Conservation (phyloP, 2,888 invertebrate genomes). For the Neoitamus cyanurus region DNA sequence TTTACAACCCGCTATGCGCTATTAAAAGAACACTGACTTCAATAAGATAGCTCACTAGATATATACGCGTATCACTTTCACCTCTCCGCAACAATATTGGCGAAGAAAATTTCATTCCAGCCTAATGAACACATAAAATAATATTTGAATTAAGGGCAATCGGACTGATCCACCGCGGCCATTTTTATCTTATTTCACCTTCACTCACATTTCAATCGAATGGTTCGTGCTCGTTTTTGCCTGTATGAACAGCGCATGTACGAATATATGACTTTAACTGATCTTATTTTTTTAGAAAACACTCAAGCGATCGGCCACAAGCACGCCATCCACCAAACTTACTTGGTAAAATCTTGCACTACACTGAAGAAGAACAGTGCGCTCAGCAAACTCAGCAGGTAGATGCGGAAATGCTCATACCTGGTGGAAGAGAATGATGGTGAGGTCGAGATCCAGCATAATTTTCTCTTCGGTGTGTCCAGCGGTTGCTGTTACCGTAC, state of each 20-base stretch:
- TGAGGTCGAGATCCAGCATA: background rate
- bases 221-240: constrained; percentile 33
- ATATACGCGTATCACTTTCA: constrained; percentile 22
- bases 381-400: background rate
- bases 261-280: constrained; percentile 6
- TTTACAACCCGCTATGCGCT: background rate
- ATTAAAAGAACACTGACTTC: background rate
- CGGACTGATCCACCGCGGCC: constrained; percentile 26
- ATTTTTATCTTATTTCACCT: constrained; percentile 42
- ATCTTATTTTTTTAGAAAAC: constrained; percentile 9
- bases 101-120: constrained; percentile 24
- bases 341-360: background rate
- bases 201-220: constrained; percentile 32
- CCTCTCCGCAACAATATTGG: background rate
- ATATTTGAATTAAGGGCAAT: constrained; percentile 19
- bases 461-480: background rate
- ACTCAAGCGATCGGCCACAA: background rate
- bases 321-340: background rate
- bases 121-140: constrained; percentile 39
- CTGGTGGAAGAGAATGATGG: background rate
- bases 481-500: background rate
- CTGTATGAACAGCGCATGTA: background rate
- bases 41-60: background rate
- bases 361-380: constrained; percentile 20
- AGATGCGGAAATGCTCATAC: background rate